phyloP scores from a whole-genome alignment of 2,113 vertebrate genomes.

The Rhynchopsitta pachyrhyncha region DNA sequence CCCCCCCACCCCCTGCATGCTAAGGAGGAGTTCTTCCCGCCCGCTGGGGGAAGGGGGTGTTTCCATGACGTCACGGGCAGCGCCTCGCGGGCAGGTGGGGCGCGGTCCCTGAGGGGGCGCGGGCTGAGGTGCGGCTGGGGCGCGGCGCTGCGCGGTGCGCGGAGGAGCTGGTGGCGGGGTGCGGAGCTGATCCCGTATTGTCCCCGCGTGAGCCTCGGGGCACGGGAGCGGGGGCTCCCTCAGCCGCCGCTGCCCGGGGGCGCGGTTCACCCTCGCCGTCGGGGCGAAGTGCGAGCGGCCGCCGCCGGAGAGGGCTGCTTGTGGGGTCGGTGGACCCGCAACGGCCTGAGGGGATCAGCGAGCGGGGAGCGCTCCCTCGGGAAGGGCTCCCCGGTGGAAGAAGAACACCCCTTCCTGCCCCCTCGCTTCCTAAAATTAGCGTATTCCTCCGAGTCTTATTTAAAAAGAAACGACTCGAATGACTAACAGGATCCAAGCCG shows the following conservation, averaged over 20 bases:
- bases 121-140: background rate
- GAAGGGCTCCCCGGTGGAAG: background rate
- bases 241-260: background rate
- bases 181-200: background rate
- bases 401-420: background rate
- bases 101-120: background rate
- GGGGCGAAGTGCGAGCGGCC: background rate
- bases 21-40: background rate
- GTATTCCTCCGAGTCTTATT: background rate
- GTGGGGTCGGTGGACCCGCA: background rate
- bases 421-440: background rate
- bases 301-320: background rate
- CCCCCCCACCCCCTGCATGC: background rate
- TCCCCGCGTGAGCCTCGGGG: background rate
- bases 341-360: background rate
- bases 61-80: constrained; percentile 49
- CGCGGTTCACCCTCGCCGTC: background rate
- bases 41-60: background rate
- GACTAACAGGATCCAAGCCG: background rate
- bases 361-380: background rate
- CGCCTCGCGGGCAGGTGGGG: constrained; percentile 5
- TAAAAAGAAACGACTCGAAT: background rate
- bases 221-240: background rate
- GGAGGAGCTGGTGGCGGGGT: background rate
- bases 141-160: background rate